A percentile compares a stretch with the other conserved stretches of the same genome.
These are phyloP conservation scores for Ophiodon elongatus DNA, from an alignment of 2,113 vertebrate species.

Conservation along the genomic window DNA sequence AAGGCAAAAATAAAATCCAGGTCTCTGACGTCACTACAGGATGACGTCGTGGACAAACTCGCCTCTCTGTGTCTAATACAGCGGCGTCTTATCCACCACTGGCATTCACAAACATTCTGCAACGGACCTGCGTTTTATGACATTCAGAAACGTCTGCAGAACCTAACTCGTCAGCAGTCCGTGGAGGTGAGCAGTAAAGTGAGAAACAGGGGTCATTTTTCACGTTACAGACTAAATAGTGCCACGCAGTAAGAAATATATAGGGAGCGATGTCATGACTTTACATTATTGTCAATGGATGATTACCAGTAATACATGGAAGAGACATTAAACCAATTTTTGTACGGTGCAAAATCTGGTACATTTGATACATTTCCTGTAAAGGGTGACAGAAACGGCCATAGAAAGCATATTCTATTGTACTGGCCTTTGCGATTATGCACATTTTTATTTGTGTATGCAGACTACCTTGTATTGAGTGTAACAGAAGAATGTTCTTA, in stretches of 20 bases:
- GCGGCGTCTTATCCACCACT: not conserved
- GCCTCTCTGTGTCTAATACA: constrained; percentile 5
- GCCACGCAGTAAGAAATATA: constrained; percentile 42
- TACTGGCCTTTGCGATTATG: not conserved
- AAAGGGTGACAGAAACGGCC: not conserved
- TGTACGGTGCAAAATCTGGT: constrained; percentile 16
- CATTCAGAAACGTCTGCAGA: constrained; percentile 37
- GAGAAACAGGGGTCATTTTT: constrained; percentile 60
- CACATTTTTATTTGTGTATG: not conserved
- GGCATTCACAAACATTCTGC: constrained; percentile 6
- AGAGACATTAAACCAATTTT: not conserved
- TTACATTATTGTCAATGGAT: constrained; percentile 9
- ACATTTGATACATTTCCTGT: not conserved
- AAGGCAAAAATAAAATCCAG: constrained; percentile 12
- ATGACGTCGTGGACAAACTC: constrained; percentile 15
- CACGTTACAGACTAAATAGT: constrained; percentile 42
- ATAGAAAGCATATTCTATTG: not conserved
- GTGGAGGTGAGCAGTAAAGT: constrained; percentile 34
- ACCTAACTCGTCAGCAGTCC: constrained; percentile 46
- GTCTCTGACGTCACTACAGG: constrained; percentile 44
- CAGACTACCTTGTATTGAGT: not conserved
- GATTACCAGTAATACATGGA: constrained; percentile 4
- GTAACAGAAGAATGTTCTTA: constrained; percentile 10
- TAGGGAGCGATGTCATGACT: constrained; percentile 26
- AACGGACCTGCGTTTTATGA: constrained; percentile 12